Evolutionary conservation across 2,113 vertebrate species (phyloP).

Genomic region (Pelobates fuscus): DNA sequence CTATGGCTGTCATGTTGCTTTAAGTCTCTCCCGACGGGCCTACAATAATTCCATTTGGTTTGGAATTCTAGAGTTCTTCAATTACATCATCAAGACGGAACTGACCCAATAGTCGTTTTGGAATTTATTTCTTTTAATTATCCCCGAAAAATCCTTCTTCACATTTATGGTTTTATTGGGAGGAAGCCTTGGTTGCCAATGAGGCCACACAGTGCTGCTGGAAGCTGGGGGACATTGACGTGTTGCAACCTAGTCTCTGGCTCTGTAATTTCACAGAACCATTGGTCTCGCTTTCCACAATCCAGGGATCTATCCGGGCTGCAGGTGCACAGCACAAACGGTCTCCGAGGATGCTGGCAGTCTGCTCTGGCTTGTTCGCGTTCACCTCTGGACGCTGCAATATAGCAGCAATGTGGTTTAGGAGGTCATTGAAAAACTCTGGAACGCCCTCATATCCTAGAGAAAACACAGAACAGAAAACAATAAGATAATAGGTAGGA

Average conservation of each 20-base stretch:
- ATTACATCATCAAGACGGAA: constrained; percentile 33
- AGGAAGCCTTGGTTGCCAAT: constrained; percentile 93
- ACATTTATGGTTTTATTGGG: constrained; percentile 77
- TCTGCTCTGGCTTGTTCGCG: constrained; percentile 67
- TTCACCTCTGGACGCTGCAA: constrained; percentile 80
- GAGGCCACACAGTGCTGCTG: constrained; percentile 97
- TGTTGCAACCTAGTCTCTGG: constrained; percentile 95
- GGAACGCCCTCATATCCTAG: constrained; percentile 95
- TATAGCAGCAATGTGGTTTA: constrained; percentile 89
- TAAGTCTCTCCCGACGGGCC: not conserved
- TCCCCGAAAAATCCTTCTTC: too few relatives aligned
- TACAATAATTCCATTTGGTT: not conserved
- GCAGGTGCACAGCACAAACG: constrained; percentile 69
- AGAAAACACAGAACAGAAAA: not conserved
- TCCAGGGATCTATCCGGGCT: constrained; percentile 84
- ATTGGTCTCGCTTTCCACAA: constrained; percentile 76
- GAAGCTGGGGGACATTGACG: constrained; percentile 90
- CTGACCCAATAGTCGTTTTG: not conserved
- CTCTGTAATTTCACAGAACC: constrained; percentile 77
- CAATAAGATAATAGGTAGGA: too few relatives aligned
- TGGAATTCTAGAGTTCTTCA: not conserved
- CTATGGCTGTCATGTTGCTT: not conserved
- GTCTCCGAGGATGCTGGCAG: constrained; percentile 61
- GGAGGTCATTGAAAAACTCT: constrained; percentile 91
- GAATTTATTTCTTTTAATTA: not conserved